Conservation (phyloP, 2,797 vertebrate species). For the Gymnothorax javanicus region DNA sequence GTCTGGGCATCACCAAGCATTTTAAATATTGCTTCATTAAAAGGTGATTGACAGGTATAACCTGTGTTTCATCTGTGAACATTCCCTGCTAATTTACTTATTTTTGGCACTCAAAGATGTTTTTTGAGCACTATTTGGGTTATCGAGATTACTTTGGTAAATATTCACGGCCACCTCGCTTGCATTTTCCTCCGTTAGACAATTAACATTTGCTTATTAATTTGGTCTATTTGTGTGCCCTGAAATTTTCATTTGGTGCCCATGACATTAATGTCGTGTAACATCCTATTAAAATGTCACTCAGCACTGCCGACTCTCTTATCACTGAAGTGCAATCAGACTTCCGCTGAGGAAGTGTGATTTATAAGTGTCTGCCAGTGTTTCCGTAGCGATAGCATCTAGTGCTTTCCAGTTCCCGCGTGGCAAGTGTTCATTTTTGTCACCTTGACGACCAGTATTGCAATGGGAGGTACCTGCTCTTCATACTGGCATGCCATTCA, state of each 20-base stretch:
- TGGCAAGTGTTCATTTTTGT: neutral
- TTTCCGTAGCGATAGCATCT: neutral
- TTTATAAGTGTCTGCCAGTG: slow-evolving; percentile 2
- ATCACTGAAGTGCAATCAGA: neutral
- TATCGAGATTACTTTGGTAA: neutral
- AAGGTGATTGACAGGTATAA: neutral
- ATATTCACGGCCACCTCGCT: neutral
- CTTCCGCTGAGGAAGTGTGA: neutral
- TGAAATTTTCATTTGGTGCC: neutral
- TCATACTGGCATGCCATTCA: neutral
- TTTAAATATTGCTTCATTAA: neutral
- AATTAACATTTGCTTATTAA: neutral
- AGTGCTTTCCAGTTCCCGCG: neutral
- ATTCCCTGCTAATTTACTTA: neutral
- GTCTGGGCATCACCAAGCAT: neutral
- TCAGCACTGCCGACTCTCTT: neutral
- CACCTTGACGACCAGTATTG: neutral
- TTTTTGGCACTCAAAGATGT: neutral
- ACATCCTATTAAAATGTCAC: neutral
- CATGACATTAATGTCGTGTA: neutral
- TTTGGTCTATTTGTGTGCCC: neutral
- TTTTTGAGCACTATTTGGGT: neutral
- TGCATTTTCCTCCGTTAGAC: neutral
- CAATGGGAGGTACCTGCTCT: neutral
- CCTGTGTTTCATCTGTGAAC: neutral